Percentiles rank a stretch among this genome's conserved stretches.
Conservation (phyloP, 37 sponge, comb jelly and placozoan genomes). For the Geodia barretti region DNA sequence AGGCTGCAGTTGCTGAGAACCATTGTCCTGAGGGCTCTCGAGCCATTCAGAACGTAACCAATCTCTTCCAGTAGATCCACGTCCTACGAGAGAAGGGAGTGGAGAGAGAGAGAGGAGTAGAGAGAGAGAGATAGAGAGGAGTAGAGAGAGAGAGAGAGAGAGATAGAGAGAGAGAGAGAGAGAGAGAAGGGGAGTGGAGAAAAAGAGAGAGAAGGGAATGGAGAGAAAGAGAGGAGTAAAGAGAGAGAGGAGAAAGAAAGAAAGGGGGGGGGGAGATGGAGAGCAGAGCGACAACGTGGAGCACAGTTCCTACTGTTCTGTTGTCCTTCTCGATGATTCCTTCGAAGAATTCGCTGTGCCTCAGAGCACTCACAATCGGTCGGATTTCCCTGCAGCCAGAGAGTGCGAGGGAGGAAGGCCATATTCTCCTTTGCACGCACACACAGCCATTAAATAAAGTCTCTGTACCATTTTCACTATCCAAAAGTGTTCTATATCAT, state of each 20-base stretch:
- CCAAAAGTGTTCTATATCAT: too few species aligned
- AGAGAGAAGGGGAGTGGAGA: not conserved
- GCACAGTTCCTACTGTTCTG: constrained; percentile 18
- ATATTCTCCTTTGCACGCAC: too few species aligned
- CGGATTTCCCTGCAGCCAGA: constrained; percentile 44
- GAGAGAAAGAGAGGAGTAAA: not conserved
- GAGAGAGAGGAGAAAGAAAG: not conserved
- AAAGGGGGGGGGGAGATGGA: not conserved
- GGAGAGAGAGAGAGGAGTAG: not conserved
- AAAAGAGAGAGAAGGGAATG: not conserved
- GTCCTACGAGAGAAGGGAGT: not conserved
- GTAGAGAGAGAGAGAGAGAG: not conserved
- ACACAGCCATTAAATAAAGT: too few species aligned
- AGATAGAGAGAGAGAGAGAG: not conserved
- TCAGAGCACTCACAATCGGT: constrained; percentile 65
- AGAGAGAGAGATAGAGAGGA: not conserved
- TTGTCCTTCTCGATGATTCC: constrained; percentile 38
- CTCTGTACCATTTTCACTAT: too few species aligned
- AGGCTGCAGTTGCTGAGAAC: constrained; percentile 51
- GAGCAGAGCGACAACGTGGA: too few species aligned
- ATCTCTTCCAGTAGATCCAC: constrained; percentile 53
- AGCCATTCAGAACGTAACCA: constrained; percentile 23
- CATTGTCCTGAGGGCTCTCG: constrained; percentile 49
- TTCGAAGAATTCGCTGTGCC: constrained; percentile 77
- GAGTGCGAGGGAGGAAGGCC: not conserved